These are phyloP conservation scores for Hypercompe scribonia DNA, from an alignment of 2,888 invertebrate species.

Conservation along the genomic window DNA sequence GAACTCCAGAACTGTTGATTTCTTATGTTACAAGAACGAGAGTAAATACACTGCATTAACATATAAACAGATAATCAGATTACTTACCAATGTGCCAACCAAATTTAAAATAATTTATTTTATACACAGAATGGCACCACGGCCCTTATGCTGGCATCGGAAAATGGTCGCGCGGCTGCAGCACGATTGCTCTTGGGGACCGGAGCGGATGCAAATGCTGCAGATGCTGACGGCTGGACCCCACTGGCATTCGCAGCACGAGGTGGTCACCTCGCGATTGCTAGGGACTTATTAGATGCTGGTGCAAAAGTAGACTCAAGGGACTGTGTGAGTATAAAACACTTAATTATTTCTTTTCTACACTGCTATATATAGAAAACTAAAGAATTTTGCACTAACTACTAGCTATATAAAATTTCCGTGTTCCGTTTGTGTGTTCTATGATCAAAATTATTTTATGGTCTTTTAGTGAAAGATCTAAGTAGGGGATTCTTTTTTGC, in stretches of 20 bases:
- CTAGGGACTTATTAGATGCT: slow-evolving; percentile 93
- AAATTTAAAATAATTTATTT: slow-evolving; percentile 5
- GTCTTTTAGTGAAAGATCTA: not conserved
- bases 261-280: slow-evolving; percentile 94
- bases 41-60: not conserved
- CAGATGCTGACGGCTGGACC: slow-evolving; percentile 97
- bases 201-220: slow-evolving; percentile 96
- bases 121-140: slow-evolving; percentile 94
- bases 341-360: not conserved
- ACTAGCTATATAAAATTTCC: too few relatives aligned
- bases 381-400: too few relatives aligned
- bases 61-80: not conserved
- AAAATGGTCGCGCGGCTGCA: slow-evolving; percentile 93
- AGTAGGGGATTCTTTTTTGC: not conserved
- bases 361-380: too few relatives aligned
- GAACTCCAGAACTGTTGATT: not conserved
- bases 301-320: slow-evolving; percentile 94
- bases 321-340: slow-evolving; percentile 89
- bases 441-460: not conserved
- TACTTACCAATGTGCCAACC: not conserved
- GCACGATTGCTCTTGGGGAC: slow-evolving; percentile 94
- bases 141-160: slow-evolving; percentile 96
- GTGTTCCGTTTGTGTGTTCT: not conserved
- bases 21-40: not conserved
- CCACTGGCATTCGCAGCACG: slow-evolving; percentile 96